Base-by-base conservation (phyloP, 2,797 vertebrate genomes). In the Tangara arthus region DNA sequence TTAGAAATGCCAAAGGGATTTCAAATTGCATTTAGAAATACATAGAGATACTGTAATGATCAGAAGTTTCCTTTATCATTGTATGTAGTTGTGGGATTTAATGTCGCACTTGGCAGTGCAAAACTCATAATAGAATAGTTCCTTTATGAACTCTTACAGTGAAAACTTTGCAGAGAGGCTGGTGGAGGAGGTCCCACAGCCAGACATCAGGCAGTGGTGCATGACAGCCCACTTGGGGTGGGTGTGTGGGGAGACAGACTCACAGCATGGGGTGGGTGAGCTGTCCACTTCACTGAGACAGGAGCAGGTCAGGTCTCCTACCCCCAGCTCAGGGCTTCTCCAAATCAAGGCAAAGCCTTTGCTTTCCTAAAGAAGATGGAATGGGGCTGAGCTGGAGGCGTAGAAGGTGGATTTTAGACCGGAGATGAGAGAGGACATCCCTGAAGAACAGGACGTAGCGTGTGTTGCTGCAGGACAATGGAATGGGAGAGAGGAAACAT, bases 1-100 rank as follows among this genome's bases (percentile, higher is more conserved):
- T 20, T 53, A 53, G 50, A 52, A 52, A 52, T 52, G 28, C 42
- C 3, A 3, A 73, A 66, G 44, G 32, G 39, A 76, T 87, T 91
- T 89, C n/a, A 90, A 57, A 84, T 13, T 84, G 49, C 90, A 60
- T 93, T 84, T 82, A 71, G 73, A 78, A 56, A 59, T 83, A 44
- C 35, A 47, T 65, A 91, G 32, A 55, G 53, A 55, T 86, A n/a
- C 35, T 71, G 18, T 85, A 34, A 30, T 1, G 0, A 93, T 70
- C 66, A 77, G 55, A 92, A 64, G 5, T 68, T 84, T 92, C 32
- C 52, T 95, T 89, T 77, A 15, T 30, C 42, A 4, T 30, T 64
- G 3, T 37, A n/a, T 0, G 0, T 56, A 90, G 52, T 20, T 3
- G 7, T 63, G 64, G 49, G 65, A 82, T 75, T 84, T 82, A 63